Conservation (phyloP, 1,140 invertebrate genomes). For the Drosophila parvula region DNA sequence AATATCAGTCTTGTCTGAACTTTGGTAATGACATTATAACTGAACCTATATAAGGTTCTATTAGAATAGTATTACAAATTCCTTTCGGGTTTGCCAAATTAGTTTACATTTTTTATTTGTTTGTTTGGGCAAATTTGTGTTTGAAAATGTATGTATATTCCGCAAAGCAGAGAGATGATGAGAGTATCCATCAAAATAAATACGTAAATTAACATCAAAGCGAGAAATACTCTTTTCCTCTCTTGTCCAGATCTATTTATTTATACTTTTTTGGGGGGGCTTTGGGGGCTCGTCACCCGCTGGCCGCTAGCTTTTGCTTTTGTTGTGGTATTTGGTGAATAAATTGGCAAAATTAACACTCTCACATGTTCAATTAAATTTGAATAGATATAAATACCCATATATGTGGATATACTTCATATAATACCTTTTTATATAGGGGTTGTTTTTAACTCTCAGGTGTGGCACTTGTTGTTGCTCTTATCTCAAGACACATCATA, state of each 20-base stretch:
- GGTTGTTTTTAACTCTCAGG: not conserved
- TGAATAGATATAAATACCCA: conserved; percentile 11
- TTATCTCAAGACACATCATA: conserved; percentile 28
- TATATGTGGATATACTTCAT: not conserved
- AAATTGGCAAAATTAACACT: conserved; percentile 38
- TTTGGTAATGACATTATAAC: not conserved
- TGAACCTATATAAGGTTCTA: not conserved
- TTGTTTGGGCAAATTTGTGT: not conserved
- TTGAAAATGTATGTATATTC: not conserved
- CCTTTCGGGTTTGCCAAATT: not conserved
- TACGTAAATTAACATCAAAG: conserved; percentile 22
- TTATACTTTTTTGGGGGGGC: conserved; percentile 31
- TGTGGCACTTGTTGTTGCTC: conserved; percentile 1
- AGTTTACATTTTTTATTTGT: not conserved
- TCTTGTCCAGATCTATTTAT: conserved; percentile 26
- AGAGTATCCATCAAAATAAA: conserved; percentile 8
- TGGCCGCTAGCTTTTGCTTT: not conserved
- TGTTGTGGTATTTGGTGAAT: conserved; percentile 16
- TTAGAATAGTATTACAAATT: not conserved
- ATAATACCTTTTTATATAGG: conserved; percentile 2
- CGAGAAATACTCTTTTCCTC: conserved; percentile 28
- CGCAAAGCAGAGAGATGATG: not conserved
- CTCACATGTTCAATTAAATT: not conserved
- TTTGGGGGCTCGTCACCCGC: conserved; percentile 51
- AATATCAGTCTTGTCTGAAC: not conserved